Percentiles rank a stretch among this genome's conserved stretches.
Evolutionary conservation across 2,113 vertebrate species (phyloP).

Genomic region (Struthio camelus): DNA sequence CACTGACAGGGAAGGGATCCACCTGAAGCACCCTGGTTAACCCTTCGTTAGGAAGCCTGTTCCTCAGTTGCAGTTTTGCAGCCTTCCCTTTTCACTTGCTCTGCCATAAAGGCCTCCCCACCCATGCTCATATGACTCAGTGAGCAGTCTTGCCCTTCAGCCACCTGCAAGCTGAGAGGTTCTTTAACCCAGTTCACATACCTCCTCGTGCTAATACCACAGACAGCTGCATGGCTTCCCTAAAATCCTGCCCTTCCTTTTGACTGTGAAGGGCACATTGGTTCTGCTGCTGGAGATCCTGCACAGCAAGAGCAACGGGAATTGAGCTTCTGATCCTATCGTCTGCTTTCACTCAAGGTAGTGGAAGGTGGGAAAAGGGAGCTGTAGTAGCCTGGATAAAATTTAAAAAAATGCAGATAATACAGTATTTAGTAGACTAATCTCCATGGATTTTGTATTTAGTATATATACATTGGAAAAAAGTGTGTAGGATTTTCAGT

Average conservation of each 20-base stretch:
- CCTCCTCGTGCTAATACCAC: neutral
- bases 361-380: neutral
- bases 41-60: fast-evolving
- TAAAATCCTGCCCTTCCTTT: neutral
- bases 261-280: neutral
- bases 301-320: neutral
- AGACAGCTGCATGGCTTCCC: neutral
- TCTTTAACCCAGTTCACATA: neutral
- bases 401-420: neutral
- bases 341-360: neutral
- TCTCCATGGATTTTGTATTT: neutral
- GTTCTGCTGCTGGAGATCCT: neutral
- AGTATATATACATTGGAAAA: neutral
- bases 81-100: neutral
- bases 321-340: neutral
- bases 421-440: neutral
- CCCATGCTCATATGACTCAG: neutral
- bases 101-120: neutral
- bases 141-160: neutral
- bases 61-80: neutral
- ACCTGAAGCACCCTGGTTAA: neutral
- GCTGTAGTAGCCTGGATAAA: neutral
- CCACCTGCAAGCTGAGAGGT: neutral
- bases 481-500: neutral
- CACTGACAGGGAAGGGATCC: neutral